Conservation (phyloP, 2,797 vertebrate species). For the Spheniscus humboldti region DNA sequence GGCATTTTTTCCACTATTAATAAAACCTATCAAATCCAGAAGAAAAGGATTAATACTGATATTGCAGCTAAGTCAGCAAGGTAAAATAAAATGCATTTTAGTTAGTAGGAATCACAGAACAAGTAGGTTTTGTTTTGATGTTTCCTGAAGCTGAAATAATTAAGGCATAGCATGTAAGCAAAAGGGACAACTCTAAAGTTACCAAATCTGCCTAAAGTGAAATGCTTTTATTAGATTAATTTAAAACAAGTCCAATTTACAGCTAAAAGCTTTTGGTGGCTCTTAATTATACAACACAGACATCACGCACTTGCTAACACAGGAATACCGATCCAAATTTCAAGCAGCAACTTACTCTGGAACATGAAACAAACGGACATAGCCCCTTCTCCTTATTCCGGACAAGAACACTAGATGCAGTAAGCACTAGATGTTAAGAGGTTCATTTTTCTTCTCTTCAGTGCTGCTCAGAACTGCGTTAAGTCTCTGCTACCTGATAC, state of each 20-base stretch:
- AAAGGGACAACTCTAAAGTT: neutral
- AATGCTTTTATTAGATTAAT: neutral
- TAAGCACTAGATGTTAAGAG: neutral
- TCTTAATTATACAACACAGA: neutral
- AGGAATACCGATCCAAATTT: neutral
- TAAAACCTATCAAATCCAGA: neutral
- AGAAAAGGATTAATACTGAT: neutral
- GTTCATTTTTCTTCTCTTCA: neutral
- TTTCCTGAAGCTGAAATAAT: neutral
- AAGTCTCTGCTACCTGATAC: neutral
- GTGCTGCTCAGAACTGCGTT: neutral
- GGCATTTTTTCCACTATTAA: neutral
- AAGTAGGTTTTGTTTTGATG: neutral
- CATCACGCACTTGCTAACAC: neutral
- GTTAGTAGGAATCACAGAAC: neutral
- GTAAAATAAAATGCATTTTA: neutral
- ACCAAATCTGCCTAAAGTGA: neutral
- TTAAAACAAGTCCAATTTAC: neutral
- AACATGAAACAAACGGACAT: neutral
- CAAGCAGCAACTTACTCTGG: neutral
- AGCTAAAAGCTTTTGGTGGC: neutral
- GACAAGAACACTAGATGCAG: neutral
- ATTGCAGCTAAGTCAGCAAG: neutral
- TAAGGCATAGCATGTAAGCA: neutral
- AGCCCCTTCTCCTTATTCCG: neutral